Evolutionary conservation across 2,113 vertebrate genomes (phyloP).

Genomic region (Cnemophilus loriae): DNA sequence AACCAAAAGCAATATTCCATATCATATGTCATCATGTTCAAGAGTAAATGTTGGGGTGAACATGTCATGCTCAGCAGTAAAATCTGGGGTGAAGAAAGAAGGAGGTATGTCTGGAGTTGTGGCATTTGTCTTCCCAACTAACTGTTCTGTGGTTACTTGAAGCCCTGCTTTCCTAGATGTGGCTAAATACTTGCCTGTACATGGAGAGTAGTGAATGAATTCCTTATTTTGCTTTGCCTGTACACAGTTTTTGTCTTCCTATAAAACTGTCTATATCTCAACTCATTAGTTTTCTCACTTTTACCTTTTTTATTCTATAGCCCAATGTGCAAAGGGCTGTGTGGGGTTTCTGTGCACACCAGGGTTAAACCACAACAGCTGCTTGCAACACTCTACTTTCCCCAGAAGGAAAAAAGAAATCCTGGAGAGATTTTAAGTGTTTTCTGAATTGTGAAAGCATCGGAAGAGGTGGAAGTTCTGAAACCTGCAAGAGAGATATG

Average conservation of each 20-base stretch:
- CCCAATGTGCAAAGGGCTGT: not conserved
- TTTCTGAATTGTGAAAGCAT: not conserved
- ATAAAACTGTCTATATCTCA: not conserved
- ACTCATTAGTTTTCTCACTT: not conserved
- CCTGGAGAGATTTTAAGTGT: not conserved
- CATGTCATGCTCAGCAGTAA: not conserved
- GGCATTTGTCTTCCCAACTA: not conserved
- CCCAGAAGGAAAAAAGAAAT: not conserved
- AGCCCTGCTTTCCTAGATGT: not conserved
- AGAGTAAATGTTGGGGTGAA: not conserved
- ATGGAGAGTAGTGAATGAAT: not conserved
- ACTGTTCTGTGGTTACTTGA: not conserved
- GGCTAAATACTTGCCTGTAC: not conserved
- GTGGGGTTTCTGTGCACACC: not conserved
- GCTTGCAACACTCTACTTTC: not conserved
- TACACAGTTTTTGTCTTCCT: not conserved
- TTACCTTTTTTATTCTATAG: not conserved
- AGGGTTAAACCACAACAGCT: not conserved
- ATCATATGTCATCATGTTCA: not conserved
- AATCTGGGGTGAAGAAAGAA: not conserved
- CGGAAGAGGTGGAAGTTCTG: not conserved
- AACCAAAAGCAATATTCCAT: not conserved
- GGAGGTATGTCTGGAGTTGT: fast-evolving
- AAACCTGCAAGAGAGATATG: not conserved
- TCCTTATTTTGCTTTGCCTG: not conserved